Evolutionary conservation across 2,113 vertebrate species (phyloP).

Genomic region (Panurus biarmicus): DNA sequence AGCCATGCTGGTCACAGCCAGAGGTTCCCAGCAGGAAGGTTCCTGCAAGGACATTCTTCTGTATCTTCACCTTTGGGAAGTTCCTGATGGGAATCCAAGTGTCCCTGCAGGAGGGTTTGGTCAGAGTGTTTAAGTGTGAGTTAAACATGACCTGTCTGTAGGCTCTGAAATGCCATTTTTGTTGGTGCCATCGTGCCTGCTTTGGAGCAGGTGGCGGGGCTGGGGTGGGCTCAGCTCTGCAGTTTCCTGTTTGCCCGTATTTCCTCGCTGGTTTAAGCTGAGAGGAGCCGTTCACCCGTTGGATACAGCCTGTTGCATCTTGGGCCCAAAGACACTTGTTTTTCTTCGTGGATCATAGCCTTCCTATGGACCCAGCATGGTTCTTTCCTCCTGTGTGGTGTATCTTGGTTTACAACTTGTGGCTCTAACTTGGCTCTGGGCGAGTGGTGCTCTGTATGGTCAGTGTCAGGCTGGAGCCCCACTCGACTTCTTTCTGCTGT

Average conservation of each 20-base stretch:
- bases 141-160: fast-evolving
- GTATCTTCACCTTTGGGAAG: background rate
- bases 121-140: background rate
- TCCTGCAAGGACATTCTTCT: background rate
- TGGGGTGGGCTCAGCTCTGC: background rate
- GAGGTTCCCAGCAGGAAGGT: background rate
- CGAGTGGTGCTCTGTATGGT: fast-evolving
- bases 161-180: background rate
- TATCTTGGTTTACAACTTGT: background rate
- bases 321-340: fast-evolving
- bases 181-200: background rate
- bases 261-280: background rate
- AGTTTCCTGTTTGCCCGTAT: background rate
- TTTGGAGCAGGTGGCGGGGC: background rate
- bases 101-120: background rate
- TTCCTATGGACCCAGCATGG: fast-evolving
- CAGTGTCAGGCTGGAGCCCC: background rate
- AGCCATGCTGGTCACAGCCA: background rate
- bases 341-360: fast-evolving
- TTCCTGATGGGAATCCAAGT: background rate
- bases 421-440: background rate
- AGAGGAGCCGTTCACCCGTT: fast-evolving
- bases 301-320: fast-evolving
- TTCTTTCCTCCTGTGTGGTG: background rate
- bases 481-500: background rate